Evolutionary conservation across 2,888 invertebrate species (phyloP).

Genomic region (Exephanes ischioxanthus): DNA sequence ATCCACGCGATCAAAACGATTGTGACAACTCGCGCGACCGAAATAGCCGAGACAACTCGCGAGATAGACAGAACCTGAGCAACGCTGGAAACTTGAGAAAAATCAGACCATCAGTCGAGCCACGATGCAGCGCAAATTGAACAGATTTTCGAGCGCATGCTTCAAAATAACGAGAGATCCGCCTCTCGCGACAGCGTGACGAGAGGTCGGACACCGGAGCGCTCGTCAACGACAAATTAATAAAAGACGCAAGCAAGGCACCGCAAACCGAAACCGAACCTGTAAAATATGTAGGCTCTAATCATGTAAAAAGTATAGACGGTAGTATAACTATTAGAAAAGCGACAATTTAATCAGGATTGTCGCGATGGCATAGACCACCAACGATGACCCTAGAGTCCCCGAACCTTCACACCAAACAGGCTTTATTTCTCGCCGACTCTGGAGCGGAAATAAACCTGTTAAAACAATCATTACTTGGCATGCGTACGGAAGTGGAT

Average conservation of each 20-base stretch:
- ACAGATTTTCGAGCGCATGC: neutral
- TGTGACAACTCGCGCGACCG: neutral
- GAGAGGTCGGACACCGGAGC: too few species aligned
- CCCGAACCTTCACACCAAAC: neutral
- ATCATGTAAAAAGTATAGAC: too few species aligned
- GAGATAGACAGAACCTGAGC: neutral
- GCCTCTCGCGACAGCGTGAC: too few species aligned
- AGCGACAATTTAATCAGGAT: neutral
- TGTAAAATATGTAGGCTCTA: too few species aligned
- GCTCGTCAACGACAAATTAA: too few species aligned
- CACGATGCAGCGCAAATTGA: neutral
- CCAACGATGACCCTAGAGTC: constrained; percentile 22
- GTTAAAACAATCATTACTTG: neutral
- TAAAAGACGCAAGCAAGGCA: too few species aligned
- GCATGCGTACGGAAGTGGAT: neutral
- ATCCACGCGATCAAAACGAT: too few species aligned
- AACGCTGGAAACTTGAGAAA: neutral
- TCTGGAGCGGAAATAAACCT: neutral
- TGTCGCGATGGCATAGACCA: constrained; percentile 16
- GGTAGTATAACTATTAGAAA: too few species aligned
- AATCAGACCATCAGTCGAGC: neutral
- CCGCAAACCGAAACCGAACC: too few species aligned
- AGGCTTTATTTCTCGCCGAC: too few species aligned
- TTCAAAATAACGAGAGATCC: too few species aligned
- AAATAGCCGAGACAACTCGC: neutral